phyloP scores from a whole-genome alignment of 1,140 invertebrate species.

The Cyphomyrmex costatus region DNA sequence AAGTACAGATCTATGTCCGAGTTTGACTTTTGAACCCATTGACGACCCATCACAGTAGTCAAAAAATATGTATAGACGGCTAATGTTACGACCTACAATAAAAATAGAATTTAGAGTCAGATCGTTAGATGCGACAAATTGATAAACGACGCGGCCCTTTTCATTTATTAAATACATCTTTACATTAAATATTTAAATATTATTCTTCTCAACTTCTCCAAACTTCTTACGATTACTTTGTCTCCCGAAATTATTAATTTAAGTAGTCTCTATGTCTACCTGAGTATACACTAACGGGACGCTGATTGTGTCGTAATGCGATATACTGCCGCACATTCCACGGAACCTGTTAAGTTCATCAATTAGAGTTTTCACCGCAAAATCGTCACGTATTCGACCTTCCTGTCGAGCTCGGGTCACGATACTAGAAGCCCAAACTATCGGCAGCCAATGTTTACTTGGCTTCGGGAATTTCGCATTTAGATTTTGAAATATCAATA shows the following conservation, averaged over 20 bases:
- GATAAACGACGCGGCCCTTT: neutral
- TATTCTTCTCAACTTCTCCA: neutral
- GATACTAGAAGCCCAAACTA: conserved; percentile 97
- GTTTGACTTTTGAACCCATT: conserved; percentile 89
- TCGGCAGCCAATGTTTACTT: conserved; percentile 97
- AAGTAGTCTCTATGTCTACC: conserved; percentile 68
- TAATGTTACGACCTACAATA: conserved; percentile 93
- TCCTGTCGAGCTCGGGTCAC: conserved; percentile 95
- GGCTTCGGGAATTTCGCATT: conserved; percentile 94
- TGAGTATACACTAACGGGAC: conserved; percentile 98
- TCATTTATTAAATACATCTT: neutral
- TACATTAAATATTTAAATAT: neutral
- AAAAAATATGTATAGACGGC: conserved; percentile 97
- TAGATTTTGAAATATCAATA: conserved; percentile 92
- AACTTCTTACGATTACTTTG: neutral
- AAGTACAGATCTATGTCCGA: conserved; percentile 93
- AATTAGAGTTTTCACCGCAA: conserved; percentile 96
- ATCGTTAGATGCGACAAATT: too few relatives aligned
- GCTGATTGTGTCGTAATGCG: conserved; percentile 96
- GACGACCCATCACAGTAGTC: conserved; percentile 93
- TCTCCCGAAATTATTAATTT: neutral
- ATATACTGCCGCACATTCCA: conserved; percentile 92
- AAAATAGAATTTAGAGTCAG: neutral
- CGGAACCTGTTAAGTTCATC: conserved; percentile 96
- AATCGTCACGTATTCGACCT: conserved; percentile 96